Base-by-base conservation (phyloP, 2,797 vertebrate genomes). In the Aeoliscus strigatus region DNA sequence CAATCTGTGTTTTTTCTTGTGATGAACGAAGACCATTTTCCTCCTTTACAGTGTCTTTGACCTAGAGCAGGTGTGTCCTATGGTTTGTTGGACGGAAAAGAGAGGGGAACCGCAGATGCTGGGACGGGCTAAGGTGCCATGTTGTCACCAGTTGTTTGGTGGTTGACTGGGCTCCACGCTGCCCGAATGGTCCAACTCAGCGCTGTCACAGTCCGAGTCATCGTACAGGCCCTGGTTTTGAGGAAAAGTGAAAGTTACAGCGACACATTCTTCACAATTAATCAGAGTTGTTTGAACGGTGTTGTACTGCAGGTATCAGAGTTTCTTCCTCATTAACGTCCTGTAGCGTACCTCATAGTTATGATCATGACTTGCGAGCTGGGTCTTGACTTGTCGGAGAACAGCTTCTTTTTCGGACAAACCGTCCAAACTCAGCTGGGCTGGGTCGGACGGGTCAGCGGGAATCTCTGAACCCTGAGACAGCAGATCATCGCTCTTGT, bases 391-490 rank as follows among this genome's bases (percentile, higher is more conserved):
- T 39, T 87, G 90, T 35, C 81, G 89, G 1, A 90, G 83, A 14
- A 78, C 66, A 0, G 86, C 86, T 51, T 90, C 91, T 66, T 93
- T 93, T 61, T 94, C 91, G 0, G 90, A 91, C 36, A 93, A 51
- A 3, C 87, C 85, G 2, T 88, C 86, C 0, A 83, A 85, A 56
- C 61, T 77, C 60, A 81, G 66, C 31, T 81, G 86, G 3, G 87
- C 82, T 0, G 86, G 83, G 26, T 88, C 87, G 6, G 79, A 87
- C 3, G 67, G 88, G 34, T 95, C 94, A 5, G 92, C 81, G 0
- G 93, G 91, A 54, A 93, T 93, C 82, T 97, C 94, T 0, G 93
- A 95, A 33, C 92, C 91, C 79, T 93, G 94, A 27, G 94, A 95
- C 35, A 93, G 88, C 21, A 94, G 84, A 27, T 96, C 93, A 8